Evolutionary conservation across 2,888 invertebrate species (phyloP), one percentile per base, ranked within the genome.

Genomic region (Onchidella celtica): DNA sequence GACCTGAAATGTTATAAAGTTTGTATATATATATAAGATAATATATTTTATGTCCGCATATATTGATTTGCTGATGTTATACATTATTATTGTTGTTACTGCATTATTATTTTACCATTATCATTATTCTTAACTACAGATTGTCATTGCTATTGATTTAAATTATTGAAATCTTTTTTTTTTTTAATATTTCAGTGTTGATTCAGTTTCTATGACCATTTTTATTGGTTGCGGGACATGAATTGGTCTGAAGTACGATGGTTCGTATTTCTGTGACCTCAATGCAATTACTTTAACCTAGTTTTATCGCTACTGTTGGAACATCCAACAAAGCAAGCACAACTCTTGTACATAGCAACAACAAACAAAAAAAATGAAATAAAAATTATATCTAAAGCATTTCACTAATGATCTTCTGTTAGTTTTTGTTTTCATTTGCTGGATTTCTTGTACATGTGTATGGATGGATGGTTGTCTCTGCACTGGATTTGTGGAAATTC

Each of bases 171-270:
- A 11, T 47, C 9, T 47, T 47, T 47, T 47, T 17, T 11, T 47
- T 47, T 66, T n/a, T n/a, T n/a, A n/a, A n/a, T n/a, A n/a, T n/a
- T n/a, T n/a, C n/a, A n/a, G 21, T 27, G 4, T 66, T 66, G 24
- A 63, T 65, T 75, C 21, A 36, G 24, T 63, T 63, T 57, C 65
- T 32, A 17, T 66, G 68, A 57, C 57, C 55, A 57, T 68, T 77
- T 68, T 32, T n/a, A 32, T 75, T 68, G 77, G 77, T 68, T 77
- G 77, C 55, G 77, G 75, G 75, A 75, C 4, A 6, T 61, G 61
- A n/a, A 61, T 47, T 6, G 47, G 47, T 47, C 47, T 11, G 47
- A 47, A 47, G 17, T 47, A 47, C 47, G n/a, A n/a, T 47, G 6
- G 47, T 6, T 47, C 17, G 47, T 38, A 69, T 55, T 70, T 29